Percentiles rank a stretch among this genome's conserved stretches.
Evolutionary conservation across 2,113 vertebrate species (phyloP).

Genomic region (Pristiophorus japonicus): DNA sequence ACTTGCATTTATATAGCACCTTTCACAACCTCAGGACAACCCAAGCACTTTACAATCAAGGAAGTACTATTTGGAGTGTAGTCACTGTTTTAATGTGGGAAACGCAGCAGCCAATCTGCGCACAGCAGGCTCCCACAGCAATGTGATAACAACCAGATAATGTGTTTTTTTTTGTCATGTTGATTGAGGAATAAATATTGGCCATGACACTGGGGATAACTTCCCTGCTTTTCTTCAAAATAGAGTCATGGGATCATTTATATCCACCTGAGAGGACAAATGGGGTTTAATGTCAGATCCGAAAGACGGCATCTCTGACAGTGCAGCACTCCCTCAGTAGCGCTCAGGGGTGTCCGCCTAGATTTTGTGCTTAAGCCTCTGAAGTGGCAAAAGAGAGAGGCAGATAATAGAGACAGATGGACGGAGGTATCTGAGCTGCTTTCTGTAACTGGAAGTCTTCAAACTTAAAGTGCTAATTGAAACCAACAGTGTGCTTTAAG

Average conservation of each 20-base stretch:
- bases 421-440: background rate
- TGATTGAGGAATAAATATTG: background rate
- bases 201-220: background rate
- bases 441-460: background rate
- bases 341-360: background rate
- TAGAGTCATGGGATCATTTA: background rate
- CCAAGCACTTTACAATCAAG: background rate
- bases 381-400: background rate
- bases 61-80: background rate
- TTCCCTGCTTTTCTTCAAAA: background rate
- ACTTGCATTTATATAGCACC: background rate
- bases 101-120: background rate
- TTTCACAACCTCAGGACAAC: background rate
- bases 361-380: background rate
- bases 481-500: background rate
- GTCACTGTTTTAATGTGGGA: background rate
- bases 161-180: background rate
- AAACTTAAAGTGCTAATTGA: background rate
- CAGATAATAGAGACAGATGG: background rate
- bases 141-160: background rate
- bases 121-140: background rate
- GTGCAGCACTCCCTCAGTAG: background rate
- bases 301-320: background rate
- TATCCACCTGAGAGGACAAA: background rate
- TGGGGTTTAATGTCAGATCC: background rate